Evolutionary conservation across 1,140 invertebrate species (phyloP).

Genomic region (Drosophila repleta): DNA sequence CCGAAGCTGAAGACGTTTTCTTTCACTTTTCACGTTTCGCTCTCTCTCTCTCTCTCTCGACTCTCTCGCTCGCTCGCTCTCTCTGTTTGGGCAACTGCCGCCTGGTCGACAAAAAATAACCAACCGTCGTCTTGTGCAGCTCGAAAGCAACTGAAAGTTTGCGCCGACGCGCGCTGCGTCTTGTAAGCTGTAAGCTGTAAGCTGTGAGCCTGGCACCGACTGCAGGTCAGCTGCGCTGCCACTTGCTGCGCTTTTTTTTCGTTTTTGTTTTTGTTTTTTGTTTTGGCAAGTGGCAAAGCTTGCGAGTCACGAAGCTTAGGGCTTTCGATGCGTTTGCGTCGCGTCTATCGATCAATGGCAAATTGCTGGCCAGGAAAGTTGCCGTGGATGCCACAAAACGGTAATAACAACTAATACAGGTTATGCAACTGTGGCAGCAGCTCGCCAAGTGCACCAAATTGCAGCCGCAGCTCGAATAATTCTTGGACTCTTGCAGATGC

Average conservation of each 20-base stretch:
- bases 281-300: conserved; percentile 72
- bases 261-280: no score
- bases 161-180: conserved; percentile 58
- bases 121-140: conserved; percentile 74
- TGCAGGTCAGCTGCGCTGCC: conserved; percentile 40
- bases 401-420: conserved; percentile 81
- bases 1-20: conserved; percentile 32
- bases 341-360: conserved; percentile 62
- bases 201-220: conserved; percentile 34
- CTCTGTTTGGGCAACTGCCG: conserved; percentile 6
- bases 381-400: conserved; percentile 60
- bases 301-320: conserved; percentile 17
- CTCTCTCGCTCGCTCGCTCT: conserved; percentile 14
- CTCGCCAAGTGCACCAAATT: conserved; percentile 18
- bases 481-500: conserved; percentile 16
- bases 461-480: conserved; percentile 27
- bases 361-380: conserved; percentile 48
- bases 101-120: not conserved
- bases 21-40: conserved; percentile 65
- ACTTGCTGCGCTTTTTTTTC: conserved; percentile 60
- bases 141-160: conserved; percentile 78
- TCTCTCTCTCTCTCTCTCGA: conserved; percentile 23
- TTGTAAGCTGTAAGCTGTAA: conserved; percentile 71
- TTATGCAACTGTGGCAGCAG: conserved; percentile 55
- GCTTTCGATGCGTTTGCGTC: conserved; percentile 29